Evolutionary conservation across 2,888 invertebrate species (phyloP).

Genomic region (Sepiola atlantica): DNA sequence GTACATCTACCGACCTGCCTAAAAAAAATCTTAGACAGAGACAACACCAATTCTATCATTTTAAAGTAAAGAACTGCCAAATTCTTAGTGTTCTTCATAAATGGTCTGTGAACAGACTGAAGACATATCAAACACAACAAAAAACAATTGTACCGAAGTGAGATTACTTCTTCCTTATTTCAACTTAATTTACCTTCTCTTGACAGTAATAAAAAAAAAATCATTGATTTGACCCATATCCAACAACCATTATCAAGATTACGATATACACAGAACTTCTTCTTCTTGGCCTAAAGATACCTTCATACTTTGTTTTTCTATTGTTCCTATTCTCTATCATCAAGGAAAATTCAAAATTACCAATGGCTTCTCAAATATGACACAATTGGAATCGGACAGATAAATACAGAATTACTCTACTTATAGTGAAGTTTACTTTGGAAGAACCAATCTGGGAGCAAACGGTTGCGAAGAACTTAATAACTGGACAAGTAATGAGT

Average conservation of each 20-base stretch:
- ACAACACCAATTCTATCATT: not conserved
- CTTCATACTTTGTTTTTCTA: not conserved
- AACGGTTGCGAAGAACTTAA: too few relatives aligned
- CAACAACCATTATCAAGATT: not conserved
- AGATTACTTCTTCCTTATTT: not conserved
- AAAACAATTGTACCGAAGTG: slow-evolving; percentile 1
- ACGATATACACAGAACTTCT: not conserved
- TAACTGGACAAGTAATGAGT: too few relatives aligned
- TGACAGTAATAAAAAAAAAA: not conserved
- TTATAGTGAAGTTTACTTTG: too few relatives aligned
- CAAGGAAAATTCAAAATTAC: not conserved
- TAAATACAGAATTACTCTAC: too few relatives aligned
- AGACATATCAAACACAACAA: not conserved
- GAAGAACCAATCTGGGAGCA: too few relatives aligned
- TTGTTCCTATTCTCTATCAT: not conserved
- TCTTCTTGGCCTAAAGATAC: not conserved
- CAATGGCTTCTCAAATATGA: not conserved
- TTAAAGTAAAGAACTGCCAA: not conserved
- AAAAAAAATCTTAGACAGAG: not conserved
- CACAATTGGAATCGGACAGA: not conserved
- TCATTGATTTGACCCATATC: slow-evolving; percentile 7
- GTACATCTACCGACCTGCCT: too few relatives aligned
- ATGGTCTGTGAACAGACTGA: not conserved
- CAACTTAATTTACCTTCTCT: not conserved
- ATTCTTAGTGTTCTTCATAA: not conserved